Conservation (phyloP, 92 coral and sea anemone species). For the Parazoanthus swiftii region DNA sequence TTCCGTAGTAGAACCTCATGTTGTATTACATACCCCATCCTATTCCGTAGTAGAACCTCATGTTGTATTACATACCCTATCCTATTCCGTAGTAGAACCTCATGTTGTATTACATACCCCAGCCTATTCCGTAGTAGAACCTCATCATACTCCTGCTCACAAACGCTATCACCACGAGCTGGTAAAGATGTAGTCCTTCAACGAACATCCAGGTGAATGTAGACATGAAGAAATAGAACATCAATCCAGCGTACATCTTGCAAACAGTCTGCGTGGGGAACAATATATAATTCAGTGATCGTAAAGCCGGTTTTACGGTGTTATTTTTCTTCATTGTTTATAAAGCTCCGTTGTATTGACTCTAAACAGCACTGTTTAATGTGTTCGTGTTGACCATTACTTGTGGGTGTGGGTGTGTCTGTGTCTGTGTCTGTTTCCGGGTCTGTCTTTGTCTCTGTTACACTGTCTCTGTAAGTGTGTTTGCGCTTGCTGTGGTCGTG, state of each 20-base stretch:
- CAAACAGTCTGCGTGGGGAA: constrained; percentile 52
- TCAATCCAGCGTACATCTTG: constrained; percentile 64
- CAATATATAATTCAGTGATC: neutral
- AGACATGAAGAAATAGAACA: constrained; percentile 79
- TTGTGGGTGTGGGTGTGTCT: too few relatives aligned
- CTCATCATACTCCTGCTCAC: constrained; percentile 66
- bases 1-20: neutral
- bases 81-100: neutral
- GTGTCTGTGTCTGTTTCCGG: too few relatives aligned
- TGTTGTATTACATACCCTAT: constrained; percentile 59
- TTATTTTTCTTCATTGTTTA: too few relatives aligned
- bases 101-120: constrained; percentile 66
- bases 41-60: neutral
- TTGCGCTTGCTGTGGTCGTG: too few relatives aligned
- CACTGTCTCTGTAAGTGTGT: too few relatives aligned
- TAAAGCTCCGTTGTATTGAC: too few relatives aligned
- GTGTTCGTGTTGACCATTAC: too few relatives aligned
- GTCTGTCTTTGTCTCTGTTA: too few relatives aligned
- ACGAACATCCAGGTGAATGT: constrained; percentile 89
- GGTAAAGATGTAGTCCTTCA: constrained; percentile 84
- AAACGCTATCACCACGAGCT: constrained; percentile 79
- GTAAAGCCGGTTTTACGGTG: neutral
- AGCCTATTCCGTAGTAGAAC: constrained; percentile 71
- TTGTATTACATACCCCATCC: constrained; percentile 60
- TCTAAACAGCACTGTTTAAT: too few relatives aligned